Base-by-base conservation (phyloP, 2,888 invertebrate species). In the Cryptophagus acutangulus region DNA sequence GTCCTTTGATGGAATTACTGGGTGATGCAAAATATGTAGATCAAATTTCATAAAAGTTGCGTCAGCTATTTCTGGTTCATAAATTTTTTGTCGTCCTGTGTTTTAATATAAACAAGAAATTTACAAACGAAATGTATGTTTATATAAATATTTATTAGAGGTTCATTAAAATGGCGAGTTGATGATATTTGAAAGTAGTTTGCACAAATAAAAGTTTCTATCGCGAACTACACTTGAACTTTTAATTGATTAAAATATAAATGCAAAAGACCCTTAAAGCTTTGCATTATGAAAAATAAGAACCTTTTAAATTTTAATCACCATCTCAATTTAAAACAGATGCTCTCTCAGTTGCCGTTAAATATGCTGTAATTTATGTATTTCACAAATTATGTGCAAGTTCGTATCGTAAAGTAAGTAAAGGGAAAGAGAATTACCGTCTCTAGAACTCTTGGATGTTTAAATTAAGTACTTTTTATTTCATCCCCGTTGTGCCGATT, bases 241-340 rank as follows among this genome's bases (percentile, higher is more conserved):
- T 51, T 44, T 43, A 48, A 50, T 43, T 49, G 47, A 50, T 53
- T 51, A 54, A 50, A 51, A 49, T 51, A 46, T 50, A 50, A 54
- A 51, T 48, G 49, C 39, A 38, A 45, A 50, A 48, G 44, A 44
- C 45, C 43, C 43, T 47, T 45, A 46, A 45, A 41, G 47, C 37
- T 40, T 44, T 44, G 42, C 49, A 49, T 52, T 48, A 49, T 38
- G 46, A 48, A 41, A 48, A 51, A 48, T 51, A 50, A 54, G 51
- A 43, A 42, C 46, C 48, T 43, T 51, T 54, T 51, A 54, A 54
- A 54, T 52, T 54, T 51, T 51, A 52, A 52, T 52, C 46, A 43
- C 45, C 47, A 40, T 41, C 44, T 49, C 51, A 46, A 54, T 54
- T 49, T 51, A 51, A 54, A 56, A 51, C 50, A 52, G 54, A 54